These are phyloP conservation scores for Mythimna pallens DNA, from an alignment of 2,888 invertebrate genomes.

Conservation along the genomic window DNA sequence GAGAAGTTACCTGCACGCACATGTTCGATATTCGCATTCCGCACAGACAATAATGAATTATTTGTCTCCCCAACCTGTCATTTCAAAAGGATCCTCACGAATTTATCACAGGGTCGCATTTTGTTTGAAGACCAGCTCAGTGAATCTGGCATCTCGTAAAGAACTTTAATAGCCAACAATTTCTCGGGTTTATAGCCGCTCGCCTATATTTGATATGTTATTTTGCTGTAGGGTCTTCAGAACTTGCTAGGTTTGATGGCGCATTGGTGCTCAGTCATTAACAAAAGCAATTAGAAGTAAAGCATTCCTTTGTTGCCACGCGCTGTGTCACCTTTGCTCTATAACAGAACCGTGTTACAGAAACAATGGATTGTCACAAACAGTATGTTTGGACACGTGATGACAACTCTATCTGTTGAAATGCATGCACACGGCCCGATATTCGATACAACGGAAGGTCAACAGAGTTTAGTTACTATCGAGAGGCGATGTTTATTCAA, in stretches of 20 bases:
- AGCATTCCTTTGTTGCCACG: constrained; percentile 48
- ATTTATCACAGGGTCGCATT: constrained; percentile 71
- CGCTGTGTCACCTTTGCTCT: constrained; percentile 51
- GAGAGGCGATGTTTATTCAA: constrained; percentile 88
- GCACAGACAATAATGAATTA: constrained; percentile 75
- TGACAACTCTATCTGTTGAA: constrained; percentile 82
- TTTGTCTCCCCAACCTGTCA: constrained; percentile 67
- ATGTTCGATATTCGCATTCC: constrained; percentile 87
- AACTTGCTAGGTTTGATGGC: constrained; percentile 46
- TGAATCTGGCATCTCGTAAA: constrained; percentile 78
- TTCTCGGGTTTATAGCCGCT: constrained; percentile 74
- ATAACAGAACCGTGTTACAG: constrained; percentile 32
- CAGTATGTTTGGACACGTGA: constrained; percentile 82
- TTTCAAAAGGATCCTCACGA: constrained; percentile 73
- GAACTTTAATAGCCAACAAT: constrained; percentile 77
- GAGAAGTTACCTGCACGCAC: constrained; percentile 88
- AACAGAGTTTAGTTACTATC: constrained; percentile 86
- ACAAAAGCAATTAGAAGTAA: constrained; percentile 41
- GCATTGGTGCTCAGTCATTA: constrained; percentile 53
- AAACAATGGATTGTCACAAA: constrained; percentile 53
- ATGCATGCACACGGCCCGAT: constrained; percentile 74
- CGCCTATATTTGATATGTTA: constrained; percentile 75
- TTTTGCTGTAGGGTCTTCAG: constrained; percentile 65
- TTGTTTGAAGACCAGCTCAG: constrained; percentile 67
- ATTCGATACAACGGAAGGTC: constrained; percentile 86